These are phyloP conservation scores for Poecilobothrus nobilitatus DNA, from an alignment of 2,888 invertebrate genomes.

Conservation along the genomic window DNA sequence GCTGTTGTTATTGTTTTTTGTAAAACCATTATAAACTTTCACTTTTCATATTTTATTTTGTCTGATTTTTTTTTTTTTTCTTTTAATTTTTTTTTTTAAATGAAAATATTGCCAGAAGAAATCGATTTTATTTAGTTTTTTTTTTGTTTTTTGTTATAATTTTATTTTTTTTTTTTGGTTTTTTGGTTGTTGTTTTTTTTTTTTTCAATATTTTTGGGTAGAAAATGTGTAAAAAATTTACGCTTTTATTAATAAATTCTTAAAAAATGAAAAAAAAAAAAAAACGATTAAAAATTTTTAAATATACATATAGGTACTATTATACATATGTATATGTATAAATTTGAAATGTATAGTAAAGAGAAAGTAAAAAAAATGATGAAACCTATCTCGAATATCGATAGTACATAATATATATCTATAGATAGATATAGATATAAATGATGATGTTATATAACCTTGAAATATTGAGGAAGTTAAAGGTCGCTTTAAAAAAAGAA, in stretches of 20 bases:
- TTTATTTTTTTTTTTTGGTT: background rate
- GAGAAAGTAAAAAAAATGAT: background rate
- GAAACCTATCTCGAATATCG: too few relatives aligned
- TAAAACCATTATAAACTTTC: background rate
- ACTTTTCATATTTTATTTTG: background rate
- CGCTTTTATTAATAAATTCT: constrained; percentile 4
- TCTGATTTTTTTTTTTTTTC: too few relatives aligned
- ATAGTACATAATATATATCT: background rate
- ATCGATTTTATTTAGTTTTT: background rate
- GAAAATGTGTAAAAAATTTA: background rate
- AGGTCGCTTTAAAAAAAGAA: background rate
- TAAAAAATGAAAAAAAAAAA: background rate
- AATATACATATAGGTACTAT: too few relatives aligned
- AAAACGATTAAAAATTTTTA: too few relatives aligned
- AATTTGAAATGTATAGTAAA: background rate
- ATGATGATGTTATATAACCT: background rate
- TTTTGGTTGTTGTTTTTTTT: too few relatives aligned
- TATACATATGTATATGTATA: too few relatives aligned
- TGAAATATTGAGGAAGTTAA: constrained; percentile 4
- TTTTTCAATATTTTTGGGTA: background rate
- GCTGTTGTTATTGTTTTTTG: too few relatives aligned
- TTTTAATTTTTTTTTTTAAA: too few relatives aligned
- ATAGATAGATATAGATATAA: background rate
- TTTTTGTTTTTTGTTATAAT: background rate
- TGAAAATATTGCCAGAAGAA: background rate